Conservation (phyloP, 2,113 vertebrate species). For the Andinoacara biseriatus region DNA sequence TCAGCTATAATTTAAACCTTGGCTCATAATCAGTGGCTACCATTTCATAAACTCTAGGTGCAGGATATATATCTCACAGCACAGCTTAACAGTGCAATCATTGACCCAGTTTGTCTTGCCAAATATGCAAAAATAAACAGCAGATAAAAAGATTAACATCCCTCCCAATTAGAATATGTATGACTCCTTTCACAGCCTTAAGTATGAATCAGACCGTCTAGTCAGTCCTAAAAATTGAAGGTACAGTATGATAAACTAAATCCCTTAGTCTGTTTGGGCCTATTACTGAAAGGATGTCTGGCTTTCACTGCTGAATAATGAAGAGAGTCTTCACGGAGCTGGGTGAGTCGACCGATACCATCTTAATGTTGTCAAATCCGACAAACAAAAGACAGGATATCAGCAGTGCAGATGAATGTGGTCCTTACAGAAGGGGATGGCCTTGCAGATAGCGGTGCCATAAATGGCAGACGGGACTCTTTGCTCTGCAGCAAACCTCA, state of each 20-base stretch:
- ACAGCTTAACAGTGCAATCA: constrained; percentile 20
- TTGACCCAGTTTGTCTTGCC: neutral
- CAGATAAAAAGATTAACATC: constrained; percentile 31
- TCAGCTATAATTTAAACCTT: neutral
- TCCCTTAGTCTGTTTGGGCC: constrained; percentile 50
- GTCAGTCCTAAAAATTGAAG: constrained; percentile 23
- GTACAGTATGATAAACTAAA: constrained; percentile 39
- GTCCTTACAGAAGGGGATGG: constrained; percentile 14
- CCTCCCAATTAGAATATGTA: constrained; percentile 47
- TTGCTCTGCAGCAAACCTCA: neutral
- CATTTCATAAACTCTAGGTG: neutral
- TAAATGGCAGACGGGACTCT: neutral
- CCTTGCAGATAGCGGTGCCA: constrained; percentile 11
- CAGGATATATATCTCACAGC: neutral
- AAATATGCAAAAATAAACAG: constrained; percentile 41
- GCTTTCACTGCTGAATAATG: constrained; percentile 65
- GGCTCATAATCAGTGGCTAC: neutral
- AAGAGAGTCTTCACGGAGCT: constrained; percentile 45
- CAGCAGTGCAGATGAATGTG: constrained; percentile 31
- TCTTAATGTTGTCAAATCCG: constrained; percentile 69
- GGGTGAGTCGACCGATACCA: constrained; percentile 52
- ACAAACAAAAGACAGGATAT: constrained; percentile 56
- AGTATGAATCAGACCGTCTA: constrained; percentile 32
- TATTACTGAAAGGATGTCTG: constrained; percentile 54
- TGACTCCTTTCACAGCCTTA: constrained; percentile 34